Conservation (phyloP, 2,113 vertebrate species). For the Microtus oregoni region DNA sequence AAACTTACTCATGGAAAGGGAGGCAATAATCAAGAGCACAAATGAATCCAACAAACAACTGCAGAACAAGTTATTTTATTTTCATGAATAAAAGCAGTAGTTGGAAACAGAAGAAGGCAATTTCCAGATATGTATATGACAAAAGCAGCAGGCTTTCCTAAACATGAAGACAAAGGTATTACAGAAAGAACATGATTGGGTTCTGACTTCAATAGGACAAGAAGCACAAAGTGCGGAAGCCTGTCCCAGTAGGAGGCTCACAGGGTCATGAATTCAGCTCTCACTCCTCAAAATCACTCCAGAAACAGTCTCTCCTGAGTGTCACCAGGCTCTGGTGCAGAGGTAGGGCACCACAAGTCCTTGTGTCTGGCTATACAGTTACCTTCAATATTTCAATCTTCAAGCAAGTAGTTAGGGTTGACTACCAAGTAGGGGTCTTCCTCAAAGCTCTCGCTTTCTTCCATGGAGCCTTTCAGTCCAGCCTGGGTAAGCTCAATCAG, state of each 20-base stretch:
- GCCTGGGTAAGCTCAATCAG: conserved; percentile 95
- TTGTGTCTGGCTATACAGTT: background rate
- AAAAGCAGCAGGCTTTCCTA: conserved; percentile 10
- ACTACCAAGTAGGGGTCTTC: conserved; percentile 95
- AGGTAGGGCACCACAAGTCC: background rate
- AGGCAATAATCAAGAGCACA: conserved; percentile 26
- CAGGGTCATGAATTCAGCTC: background rate
- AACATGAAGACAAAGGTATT: conserved; percentile 26
- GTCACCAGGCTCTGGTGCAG: background rate
- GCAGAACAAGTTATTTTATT: conserved; percentile 69
- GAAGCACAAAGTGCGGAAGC: background rate
- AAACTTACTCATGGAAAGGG: background rate
- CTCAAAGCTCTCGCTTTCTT: conserved; percentile 85
- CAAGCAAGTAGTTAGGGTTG: conserved; percentile 97
- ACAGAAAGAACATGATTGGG: background rate
- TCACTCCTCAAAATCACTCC: background rate
- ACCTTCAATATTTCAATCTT: conserved; percentile 88
- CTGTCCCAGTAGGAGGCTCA: background rate
- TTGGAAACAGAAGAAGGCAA: conserved; percentile 9
- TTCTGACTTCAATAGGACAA: background rate
- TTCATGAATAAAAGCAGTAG: conserved; percentile 55
- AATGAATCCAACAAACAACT: conserved; percentile 49
- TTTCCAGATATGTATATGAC: background rate
- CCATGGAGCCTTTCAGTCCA: conserved; percentile 90
- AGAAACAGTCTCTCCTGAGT: background rate